Evolutionary conservation across 2,888 invertebrate species (phyloP).

Genomic region (Eurytoma adleriae): DNA sequence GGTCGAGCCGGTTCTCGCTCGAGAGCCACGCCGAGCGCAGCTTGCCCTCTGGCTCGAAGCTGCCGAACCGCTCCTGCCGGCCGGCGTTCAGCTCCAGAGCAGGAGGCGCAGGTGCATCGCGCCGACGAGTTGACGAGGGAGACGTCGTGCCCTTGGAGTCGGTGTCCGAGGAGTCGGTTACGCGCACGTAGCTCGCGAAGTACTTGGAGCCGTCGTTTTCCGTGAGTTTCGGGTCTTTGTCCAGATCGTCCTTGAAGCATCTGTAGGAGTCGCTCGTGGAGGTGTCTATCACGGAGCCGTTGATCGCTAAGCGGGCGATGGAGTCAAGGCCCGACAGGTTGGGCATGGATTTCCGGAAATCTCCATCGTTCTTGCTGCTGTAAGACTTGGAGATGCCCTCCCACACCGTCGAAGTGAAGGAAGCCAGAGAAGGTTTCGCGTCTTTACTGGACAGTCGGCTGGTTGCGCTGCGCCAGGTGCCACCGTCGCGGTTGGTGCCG

Average conservation of each 20-base stretch:
- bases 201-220: conserved; percentile 48
- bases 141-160: conserved; percentile 50
- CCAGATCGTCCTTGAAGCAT: neutral
- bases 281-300: conserved; percentile 58
- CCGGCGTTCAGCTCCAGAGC: conserved; percentile 63
- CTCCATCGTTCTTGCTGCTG: conserved; percentile 1
- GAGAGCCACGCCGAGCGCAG: conserved; percentile 4
- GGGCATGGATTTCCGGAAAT: conserved; percentile 58
- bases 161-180: conserved; percentile 57
- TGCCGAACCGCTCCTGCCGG: conserved; percentile 59
- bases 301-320: conserved; percentile 56
- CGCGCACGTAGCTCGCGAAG: conserved; percentile 59
- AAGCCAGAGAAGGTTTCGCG: neutral
- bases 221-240: neutral
- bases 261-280: neutral
- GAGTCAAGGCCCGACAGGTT: conserved; percentile 53
- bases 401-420: conserved; percentile 29
- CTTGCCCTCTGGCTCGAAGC: conserved; percentile 61
- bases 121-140: conserved; percentile 5
- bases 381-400: conserved; percentile 21
- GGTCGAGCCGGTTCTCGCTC: neutral
- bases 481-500: conserved; percentile 46
- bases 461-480: conserved; percentile 34
- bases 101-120: conserved; percentile 58
- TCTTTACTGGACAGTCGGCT: conserved; percentile 37